Evolutionary conservation across 2,797 vertebrate species (phyloP).

Genomic region (Okamejei kenojei): DNA sequence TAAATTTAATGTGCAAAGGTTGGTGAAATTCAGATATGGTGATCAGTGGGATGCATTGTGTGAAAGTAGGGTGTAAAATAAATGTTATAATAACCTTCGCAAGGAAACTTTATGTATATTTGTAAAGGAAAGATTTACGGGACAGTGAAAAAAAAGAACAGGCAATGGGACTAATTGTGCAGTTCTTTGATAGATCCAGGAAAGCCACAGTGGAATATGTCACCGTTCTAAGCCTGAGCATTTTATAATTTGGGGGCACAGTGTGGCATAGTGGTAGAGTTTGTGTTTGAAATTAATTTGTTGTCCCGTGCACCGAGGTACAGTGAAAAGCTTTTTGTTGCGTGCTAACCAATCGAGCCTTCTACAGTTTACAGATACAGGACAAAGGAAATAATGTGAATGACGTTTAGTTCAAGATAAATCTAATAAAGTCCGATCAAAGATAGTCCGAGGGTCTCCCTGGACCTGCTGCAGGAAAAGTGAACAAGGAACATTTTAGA

Average conservation of each 20-base stretch:
- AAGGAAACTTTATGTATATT: background rate
- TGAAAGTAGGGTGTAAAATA: background rate
- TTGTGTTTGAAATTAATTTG: too few relatives aligned
- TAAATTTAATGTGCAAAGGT: background rate
- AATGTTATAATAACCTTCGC: background rate
- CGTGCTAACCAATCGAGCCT: too few relatives aligned
- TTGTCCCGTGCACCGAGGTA: too few relatives aligned
- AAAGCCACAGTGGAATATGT: background rate
- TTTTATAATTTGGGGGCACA: background rate
- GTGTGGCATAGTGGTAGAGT: too few relatives aligned
- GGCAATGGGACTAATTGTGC: background rate
- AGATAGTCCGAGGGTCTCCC: too few relatives aligned
- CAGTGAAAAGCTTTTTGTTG: too few relatives aligned
- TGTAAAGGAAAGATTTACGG: background rate
- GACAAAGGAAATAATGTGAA: too few relatives aligned
- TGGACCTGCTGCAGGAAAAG: too few relatives aligned
- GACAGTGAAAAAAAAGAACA: background rate
- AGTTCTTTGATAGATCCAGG: background rate
- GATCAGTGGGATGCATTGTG: background rate
- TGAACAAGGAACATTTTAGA: too few relatives aligned
- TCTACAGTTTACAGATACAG: too few relatives aligned
- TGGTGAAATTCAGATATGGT: background rate
- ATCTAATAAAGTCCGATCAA: too few relatives aligned
- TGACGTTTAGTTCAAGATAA: too few relatives aligned
- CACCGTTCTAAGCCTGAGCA: background rate